Conservation (phyloP, 2,888 invertebrate species). For the Parnassius apollo region DNA sequence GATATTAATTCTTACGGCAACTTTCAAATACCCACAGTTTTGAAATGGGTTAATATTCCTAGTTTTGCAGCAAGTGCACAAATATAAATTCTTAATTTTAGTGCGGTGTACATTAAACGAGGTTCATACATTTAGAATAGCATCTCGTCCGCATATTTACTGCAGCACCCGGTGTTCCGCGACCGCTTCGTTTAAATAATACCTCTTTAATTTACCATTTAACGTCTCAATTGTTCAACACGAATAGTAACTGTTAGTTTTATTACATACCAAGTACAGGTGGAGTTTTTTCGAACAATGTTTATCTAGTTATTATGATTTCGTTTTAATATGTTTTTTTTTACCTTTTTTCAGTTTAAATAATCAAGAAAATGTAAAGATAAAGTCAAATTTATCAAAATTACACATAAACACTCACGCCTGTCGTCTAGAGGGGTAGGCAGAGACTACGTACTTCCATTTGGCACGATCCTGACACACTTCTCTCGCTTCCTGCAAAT, state of each 20-base stretch:
- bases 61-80: constrained; percentile 11
- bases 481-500: too few relatives aligned
- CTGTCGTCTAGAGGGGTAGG: too few relatives aligned
- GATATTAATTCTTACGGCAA: neutral
- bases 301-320: too few relatives aligned
- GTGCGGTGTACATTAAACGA: constrained; percentile 18
- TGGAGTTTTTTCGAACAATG: too few relatives aligned
- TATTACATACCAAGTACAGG: neutral
- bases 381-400: too few relatives aligned
- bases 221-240: neutral
- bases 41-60: constrained; percentile 16
- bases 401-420: too few relatives aligned
- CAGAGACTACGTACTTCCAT: too few relatives aligned
- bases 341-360: too few relatives aligned
- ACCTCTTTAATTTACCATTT: constrained; percentile 6
- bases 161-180: constrained; percentile 10
- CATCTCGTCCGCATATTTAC: constrained; percentile 17
- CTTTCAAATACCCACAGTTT: neutral
- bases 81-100: constrained; percentile 24
- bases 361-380: too few relatives aligned
- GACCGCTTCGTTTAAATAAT: constrained; percentile 13
- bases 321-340: too few relatives aligned
- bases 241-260: neutral
- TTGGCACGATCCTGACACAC: too few relatives aligned
- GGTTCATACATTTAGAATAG: constrained; percentile 22